Conservation (phyloP, 2,113 vertebrate species). For the Craseonycteris thonglongyai region DNA sequence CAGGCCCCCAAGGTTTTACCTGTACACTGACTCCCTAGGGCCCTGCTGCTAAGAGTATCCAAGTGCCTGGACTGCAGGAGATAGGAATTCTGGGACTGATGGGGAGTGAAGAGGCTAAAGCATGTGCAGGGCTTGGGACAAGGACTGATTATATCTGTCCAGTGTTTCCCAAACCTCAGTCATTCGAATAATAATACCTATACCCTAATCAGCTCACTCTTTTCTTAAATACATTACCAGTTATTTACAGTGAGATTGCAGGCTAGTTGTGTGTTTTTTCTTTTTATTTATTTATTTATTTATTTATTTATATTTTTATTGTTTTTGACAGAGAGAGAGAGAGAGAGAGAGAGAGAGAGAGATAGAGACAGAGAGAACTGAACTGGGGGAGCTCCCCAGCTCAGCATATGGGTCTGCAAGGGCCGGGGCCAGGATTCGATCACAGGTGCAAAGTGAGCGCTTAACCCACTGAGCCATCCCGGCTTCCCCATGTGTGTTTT, state of each 20-base stretch:
- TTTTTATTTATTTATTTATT: no score
- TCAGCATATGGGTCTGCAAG: no score
- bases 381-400: no score
- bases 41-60: not conserved
- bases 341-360: no score
- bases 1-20: not conserved
- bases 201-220: not conserved
- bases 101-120: no score
- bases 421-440: no score
- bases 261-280: not conserved
- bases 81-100: not conserved
- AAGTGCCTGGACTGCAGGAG: not conserved
- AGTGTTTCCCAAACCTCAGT: not conserved
- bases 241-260: not conserved
- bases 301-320: no score
- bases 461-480: no score
- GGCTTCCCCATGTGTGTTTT: not conserved
- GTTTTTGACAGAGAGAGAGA: no score
- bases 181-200: not conserved
- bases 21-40: not conserved
- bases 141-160: not conserved
- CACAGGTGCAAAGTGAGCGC: no score
- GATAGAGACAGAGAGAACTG: no score
- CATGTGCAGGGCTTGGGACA: not conserved
- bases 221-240: not conserved